Conservation (phyloP, 1,140 invertebrate genomes). For the Carcinoscorpius rotundicauda region DNA sequence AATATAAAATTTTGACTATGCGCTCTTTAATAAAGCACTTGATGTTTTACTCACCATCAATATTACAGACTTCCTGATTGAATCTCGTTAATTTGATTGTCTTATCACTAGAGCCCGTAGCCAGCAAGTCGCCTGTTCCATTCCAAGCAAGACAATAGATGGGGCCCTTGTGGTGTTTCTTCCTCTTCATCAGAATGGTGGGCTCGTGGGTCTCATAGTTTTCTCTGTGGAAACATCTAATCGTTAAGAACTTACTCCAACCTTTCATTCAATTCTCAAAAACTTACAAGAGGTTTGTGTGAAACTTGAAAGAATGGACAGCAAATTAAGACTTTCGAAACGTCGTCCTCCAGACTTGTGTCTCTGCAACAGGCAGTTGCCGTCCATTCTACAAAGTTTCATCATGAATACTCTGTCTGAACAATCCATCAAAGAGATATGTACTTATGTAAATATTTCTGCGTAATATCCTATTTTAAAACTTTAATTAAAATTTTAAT, state of each 20-base stretch:
- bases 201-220: slow-evolving; percentile 69
- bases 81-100: slow-evolving; percentile 93
- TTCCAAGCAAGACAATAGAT: slow-evolving; percentile 91
- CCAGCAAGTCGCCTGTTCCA: slow-evolving; percentile 82
- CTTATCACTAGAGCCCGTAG: slow-evolving; percentile 98
- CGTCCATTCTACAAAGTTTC: too few relatives aligned
- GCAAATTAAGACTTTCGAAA: too few relatives aligned
- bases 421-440: too few relatives aligned
- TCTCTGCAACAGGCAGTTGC: too few relatives aligned
- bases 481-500: too few relatives aligned
- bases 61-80: slow-evolving; percentile 70
- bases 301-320: too few relatives aligned
- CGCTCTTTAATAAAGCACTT: too few relatives aligned
- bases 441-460: too few relatives aligned
- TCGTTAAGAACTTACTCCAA: not conserved
- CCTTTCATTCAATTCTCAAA: slow-evolving; percentile 1
- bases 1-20: too few relatives aligned
- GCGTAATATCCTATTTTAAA: too few relatives aligned
- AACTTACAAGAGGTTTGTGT: not conserved
- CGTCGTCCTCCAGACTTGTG: too few relatives aligned
- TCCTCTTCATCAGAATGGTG: slow-evolving; percentile 79
- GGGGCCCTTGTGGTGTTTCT: slow-evolving; percentile 95
- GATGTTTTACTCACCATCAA: slow-evolving; percentile 52
- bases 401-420: too few relatives aligned
- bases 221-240: slow-evolving; percentile 43